Evolutionary conservation across 2,888 invertebrate genomes (phyloP), one percentile per base, ranked within the genome.

Genomic region (Amiota minor): DNA sequence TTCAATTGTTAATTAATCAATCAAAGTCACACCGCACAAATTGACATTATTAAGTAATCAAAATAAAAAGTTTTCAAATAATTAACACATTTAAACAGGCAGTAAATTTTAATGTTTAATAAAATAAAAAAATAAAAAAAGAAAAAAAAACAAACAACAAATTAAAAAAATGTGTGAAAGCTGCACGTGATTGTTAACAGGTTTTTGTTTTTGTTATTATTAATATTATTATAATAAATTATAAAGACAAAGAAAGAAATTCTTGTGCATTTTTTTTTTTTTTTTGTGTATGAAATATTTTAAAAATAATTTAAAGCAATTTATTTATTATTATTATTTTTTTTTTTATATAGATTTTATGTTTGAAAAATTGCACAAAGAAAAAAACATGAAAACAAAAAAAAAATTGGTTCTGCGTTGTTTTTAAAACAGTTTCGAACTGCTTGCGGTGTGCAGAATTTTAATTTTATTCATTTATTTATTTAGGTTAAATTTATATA

Each of bases 371-470:
- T 18, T 18, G 20, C 16, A 20, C 18, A 59, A 59, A 35, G 35
- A 35, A 35, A 6, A 4, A 35, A 35, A 35, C 2, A 35, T 2
- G 35, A 35, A 35, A 6, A 59, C 8, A 59, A 11, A 20, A 20
- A 10, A 16, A 35, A 6, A 35, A 35, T 35, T 12, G 61, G n/a
- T 64, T 35, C 35, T 35, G 35, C 35, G 35, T 35, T 35, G 35
- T 35, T 35, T n/a, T 59, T 55, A 18, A 72, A 72, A 76, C 83
- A 82, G 82, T 82, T 85, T 83, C 81, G 73, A 83, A 83, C 83
- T 83, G 84, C 72, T 67, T 53, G 62, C 53, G 71, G 62, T 64
- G 62, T 71, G 65, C n/a, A 35, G 9, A 20, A 59, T 59, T 20
- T 59, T 20, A 53, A 47, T 14, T 50, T 67, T 18, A 49, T 35